A percentile compares a stretch with the other conserved stretches of the same genome.
Conservation (phyloP, 2,888 invertebrate genomes). For the Linyphia triangularis region DNA sequence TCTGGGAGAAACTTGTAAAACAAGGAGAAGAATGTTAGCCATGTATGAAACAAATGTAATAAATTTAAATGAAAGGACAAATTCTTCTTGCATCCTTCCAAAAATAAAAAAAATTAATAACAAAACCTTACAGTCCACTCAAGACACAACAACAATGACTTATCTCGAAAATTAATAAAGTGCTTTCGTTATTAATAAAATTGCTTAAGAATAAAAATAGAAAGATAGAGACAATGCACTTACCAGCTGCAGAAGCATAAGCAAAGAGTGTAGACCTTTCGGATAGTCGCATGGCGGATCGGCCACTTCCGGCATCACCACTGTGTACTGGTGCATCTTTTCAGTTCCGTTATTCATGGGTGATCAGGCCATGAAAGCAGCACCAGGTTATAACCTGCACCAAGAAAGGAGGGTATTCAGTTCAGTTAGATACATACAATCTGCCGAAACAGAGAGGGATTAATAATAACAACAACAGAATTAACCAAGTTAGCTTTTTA, state of each 20-base stretch:
- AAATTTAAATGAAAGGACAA: too few species aligned
- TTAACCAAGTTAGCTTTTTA: too few species aligned
- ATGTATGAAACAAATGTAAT: too few species aligned
- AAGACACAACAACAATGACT: too few species aligned
- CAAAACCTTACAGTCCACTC: not conserved
- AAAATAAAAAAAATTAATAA: not conserved
- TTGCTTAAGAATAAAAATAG: not conserved
- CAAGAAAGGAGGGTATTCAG: not conserved
- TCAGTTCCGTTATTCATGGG: slow-evolving; percentile 43
- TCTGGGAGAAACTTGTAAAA: too few species aligned
- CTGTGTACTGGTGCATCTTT: slow-evolving; percentile 73
- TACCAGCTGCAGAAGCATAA: slow-evolving; percentile 68
- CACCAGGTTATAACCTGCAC: not conserved
- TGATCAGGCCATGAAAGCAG: slow-evolving; percentile 25
- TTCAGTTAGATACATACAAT: too few species aligned
- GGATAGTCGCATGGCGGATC: slow-evolving; percentile 65
- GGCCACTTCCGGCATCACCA: slow-evolving; percentile 66
- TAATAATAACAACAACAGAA: too few species aligned
- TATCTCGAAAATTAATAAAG: too few species aligned
- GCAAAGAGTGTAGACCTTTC: slow-evolving; percentile 55
- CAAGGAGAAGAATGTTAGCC: too few species aligned
- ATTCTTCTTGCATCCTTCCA: too few species aligned
- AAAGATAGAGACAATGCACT: not conserved
- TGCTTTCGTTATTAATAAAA: not conserved
- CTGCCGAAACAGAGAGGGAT: too few species aligned